phyloP scores from a whole-genome alignment of 1,140 invertebrate species.

The Sarcophaga bullata region DNA sequence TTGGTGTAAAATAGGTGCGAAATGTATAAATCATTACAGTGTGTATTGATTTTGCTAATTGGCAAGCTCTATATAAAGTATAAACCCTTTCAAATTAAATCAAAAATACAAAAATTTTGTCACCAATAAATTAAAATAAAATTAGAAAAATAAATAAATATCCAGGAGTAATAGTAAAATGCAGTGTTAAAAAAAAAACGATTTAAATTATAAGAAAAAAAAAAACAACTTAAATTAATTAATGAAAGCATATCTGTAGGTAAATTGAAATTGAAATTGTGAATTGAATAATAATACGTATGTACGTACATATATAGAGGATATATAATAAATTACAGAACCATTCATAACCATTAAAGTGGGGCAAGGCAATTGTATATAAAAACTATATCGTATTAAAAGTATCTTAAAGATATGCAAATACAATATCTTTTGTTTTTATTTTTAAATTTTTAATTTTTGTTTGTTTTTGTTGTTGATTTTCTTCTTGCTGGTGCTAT shows the following conservation, averaged over 20 bases:
- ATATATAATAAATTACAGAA: conserved; percentile 25
- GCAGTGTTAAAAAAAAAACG: background rate
- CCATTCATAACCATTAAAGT: conserved; percentile 47
- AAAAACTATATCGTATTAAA: conserved; percentile 47
- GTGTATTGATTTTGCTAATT: background rate
- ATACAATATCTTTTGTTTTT: background rate
- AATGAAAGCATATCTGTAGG: background rate
- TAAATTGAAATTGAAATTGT: conserved; percentile 1
- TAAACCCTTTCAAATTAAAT: background rate
- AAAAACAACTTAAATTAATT: conserved; percentile 17
- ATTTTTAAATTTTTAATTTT: too few relatives aligned
- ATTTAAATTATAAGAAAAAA: background rate
- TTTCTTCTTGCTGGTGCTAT: background rate
- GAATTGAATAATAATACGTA: background rate
- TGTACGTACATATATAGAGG: background rate
- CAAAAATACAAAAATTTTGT: background rate
- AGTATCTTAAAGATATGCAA: conserved; percentile 1
- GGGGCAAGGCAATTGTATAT: conserved; percentile 55
- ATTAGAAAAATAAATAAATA: background rate
- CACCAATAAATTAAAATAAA: background rate
- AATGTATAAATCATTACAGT: background rate
- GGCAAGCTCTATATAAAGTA: background rate
- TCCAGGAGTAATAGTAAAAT: background rate
- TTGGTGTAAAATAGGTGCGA: background rate
- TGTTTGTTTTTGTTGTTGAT: too few relatives aligned